Base-by-base conservation (phyloP, 2,797 vertebrate genomes). In the Micropoecilia bifurca region DNA sequence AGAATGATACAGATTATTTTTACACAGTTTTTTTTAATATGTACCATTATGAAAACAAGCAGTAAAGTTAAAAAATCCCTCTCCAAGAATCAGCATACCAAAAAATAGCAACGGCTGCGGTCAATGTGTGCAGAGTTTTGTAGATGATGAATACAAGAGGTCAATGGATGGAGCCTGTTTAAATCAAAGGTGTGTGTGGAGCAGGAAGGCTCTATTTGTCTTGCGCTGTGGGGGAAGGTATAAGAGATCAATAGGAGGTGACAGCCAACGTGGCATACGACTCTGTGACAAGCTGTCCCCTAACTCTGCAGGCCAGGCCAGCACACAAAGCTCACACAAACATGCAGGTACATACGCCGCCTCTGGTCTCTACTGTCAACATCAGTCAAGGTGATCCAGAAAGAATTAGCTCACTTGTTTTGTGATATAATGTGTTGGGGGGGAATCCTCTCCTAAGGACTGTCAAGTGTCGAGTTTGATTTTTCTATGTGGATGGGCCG, bases 241-340 rank as follows among this genome's bases (percentile, higher is more conserved):
- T 82, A 75, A 77, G 48, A 80, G 89, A 93, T 93, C 90, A 93
- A 93, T 92, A 82, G 90, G 85, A 93, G 90, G 89, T 93, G 93
- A 93, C 86, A 82, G 89, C 91, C 85, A 89, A 93, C 92, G 91
- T 90, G 89, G 87, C 88, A 86, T 90, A 79, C 88, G 88, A 92
- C 83, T 88, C 86, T 86, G 85, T 71, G 57, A 87, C 85, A 91
- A 84, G 80, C 85, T 88, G 83, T 78, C 83, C 91, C 83, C 84
- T 80, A 71, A 78, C 71, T 84, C 80, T 4, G 30, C 85, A 76
- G 82, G 75, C n/a, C 63, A 75, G 46, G 73, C 46, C 71, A 76
- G 59, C 0, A 61, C 61, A 53, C 57, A 74, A 69, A 46, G 25
- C 12, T 61, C 68, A 81, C 39, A 74, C 6, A 79, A 46, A 79